Evolutionary conservation across 2,888 invertebrate species (phyloP).

Genomic region (Chloromyia formosa): DNA sequence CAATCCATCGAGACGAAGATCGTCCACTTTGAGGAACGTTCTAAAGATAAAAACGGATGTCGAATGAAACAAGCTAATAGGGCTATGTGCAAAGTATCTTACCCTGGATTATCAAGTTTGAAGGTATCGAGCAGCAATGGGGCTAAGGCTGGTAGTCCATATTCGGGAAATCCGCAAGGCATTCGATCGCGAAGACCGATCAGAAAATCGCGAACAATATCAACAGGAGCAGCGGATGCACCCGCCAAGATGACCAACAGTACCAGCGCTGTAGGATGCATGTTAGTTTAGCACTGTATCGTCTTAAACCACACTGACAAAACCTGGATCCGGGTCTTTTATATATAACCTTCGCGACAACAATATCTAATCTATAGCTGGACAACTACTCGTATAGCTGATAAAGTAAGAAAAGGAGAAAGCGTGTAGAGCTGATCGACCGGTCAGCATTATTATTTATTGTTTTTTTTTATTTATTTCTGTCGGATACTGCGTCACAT

Average conservation of each 20-base stretch:
- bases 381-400: no score
- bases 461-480: no score
- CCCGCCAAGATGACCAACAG: neutral
- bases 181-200: conserved; percentile 16
- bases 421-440: no score
- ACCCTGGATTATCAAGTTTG: neutral
- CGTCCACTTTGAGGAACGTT: neutral
- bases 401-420: no score
- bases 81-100: neutral
- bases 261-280: neutral
- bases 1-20: conserved; percentile 1
- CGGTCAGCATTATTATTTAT: no score
- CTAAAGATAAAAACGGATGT: no score
- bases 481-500: no score
- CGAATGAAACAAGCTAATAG: neutral
- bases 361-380: no score
- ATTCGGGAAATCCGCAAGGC: conserved; percentile 32
- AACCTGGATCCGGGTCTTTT: no score
- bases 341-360: no score
- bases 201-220: conserved; percentile 13
- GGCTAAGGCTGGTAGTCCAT: conserved; percentile 11
- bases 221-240: conserved; percentile 20
- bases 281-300: neutral
- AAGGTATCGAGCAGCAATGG: neutral
- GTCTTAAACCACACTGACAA: no score